Evolutionary conservation across 2,888 invertebrate genomes (phyloP), one percentile per base, ranked within the genome.

Genomic region (Catocala nupta): DNA sequence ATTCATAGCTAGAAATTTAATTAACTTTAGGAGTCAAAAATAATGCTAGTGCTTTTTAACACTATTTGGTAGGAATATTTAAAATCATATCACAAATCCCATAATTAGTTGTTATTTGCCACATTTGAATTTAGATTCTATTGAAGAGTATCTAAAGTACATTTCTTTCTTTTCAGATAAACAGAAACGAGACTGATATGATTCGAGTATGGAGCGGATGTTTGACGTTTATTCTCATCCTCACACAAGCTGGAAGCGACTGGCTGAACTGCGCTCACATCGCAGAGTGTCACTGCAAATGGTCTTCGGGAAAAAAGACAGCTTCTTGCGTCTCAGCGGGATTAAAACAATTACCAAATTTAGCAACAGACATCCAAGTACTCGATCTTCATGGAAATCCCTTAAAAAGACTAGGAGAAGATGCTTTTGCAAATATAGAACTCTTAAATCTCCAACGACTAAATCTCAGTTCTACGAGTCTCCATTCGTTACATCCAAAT

Each of bases 291-390:
- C 96, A 96, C 79, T 98, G 98, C 95, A 98, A 98, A 92, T 98
- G 98, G 98, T 97, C 97, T 5, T 97, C 97, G 51, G 98, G 98
- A 58, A 98, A 98, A 89, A 98, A 97, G 88, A 97, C 97, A 4
- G 98, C 98, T 9, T 95, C 97, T 52, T 98, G 98, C 89, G 95
- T 96, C 63, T 96, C 97, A 68, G 96, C 97, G 44, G 96, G 96
- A 16, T 95, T 98, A 68, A 96, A 96, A 57, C 94, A 95, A 56
- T 95, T 98, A 42, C 98, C 98, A 45, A 83, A 85, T 69, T 81
- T 94, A 69, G 90, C 90, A 12, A 76, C 92, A 61, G 94, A 94
- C 13, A 92, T 96, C 93, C 82, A 97, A 96, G 89, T 97, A 5
- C 95, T 98, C 73, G 97, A 98, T 78, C 90, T 98, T 53, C 96